Evolutionary conservation across 2,797 vertebrate species (phyloP).

Genomic region (Sebastes hubbsi): DNA sequence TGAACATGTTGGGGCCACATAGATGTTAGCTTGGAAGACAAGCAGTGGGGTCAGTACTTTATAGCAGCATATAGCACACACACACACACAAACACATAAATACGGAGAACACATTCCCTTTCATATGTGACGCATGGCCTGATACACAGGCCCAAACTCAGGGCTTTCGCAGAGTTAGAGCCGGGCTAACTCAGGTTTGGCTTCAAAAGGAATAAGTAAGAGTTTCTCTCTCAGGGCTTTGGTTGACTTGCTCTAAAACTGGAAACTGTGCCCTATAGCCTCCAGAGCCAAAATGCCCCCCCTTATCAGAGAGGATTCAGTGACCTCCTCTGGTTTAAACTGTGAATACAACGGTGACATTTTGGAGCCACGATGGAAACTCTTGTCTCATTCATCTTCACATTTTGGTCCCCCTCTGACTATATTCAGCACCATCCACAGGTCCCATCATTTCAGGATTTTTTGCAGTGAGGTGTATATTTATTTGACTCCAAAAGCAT

Average conservation of each 20-base stretch:
- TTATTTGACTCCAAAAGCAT: slow-evolving; percentile 43
- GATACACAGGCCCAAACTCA: slow-evolving; percentile 68
- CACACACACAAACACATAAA: background rate
- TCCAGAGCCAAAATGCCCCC: slow-evolving; percentile 64
- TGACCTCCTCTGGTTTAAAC: slow-evolving; percentile 64
- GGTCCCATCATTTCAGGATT: slow-evolving; percentile 27
- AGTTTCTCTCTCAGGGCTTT: slow-evolving; percentile 71
- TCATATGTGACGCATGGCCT: slow-evolving; percentile 70
- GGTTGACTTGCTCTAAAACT: slow-evolving; percentile 54
- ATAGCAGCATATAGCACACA: slow-evolving; percentile 31
- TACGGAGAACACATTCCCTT: slow-evolving; percentile 55
- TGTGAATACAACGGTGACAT: slow-evolving; percentile 63
- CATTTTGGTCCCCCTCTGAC: slow-evolving; percentile 7
- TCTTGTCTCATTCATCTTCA: slow-evolving; percentile 39
- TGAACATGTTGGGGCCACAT: slow-evolving; percentile 21
- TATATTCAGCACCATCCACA: slow-evolving; percentile 8
- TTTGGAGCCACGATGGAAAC: slow-evolving; percentile 37
- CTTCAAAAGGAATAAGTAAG: slow-evolving; percentile 44
- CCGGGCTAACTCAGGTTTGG: slow-evolving; percentile 70
- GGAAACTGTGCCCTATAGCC: slow-evolving; percentile 66
- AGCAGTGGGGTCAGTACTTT: slow-evolving; percentile 16
- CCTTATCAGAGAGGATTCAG: slow-evolving; percentile 30
- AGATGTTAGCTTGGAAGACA: background rate
- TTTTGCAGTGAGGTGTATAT: slow-evolving; percentile 29
- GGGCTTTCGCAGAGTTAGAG: slow-evolving; percentile 74